These are phyloP conservation scores for Macroglossus sobrinus DNA, from an alignment of 2,113 vertebrate genomes.

Conservation along the genomic window DNA sequence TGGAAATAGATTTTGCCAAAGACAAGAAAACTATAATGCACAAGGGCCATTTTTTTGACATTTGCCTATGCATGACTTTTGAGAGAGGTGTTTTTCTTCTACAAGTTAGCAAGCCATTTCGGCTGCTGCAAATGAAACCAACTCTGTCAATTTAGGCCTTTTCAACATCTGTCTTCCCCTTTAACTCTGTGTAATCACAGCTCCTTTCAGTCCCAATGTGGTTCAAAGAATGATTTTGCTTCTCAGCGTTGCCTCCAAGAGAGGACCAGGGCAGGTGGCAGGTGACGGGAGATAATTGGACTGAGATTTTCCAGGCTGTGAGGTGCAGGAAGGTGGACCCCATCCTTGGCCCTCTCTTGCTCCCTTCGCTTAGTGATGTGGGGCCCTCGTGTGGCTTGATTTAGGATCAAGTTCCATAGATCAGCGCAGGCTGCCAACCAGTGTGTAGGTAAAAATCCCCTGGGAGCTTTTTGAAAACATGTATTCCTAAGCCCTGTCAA, in stretches of 20 bases:
- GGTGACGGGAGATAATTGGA: neutral
- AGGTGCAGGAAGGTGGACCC: rapidly evolving
- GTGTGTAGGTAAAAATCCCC: neutral
- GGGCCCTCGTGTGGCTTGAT: neutral
- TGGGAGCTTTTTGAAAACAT: neutral
- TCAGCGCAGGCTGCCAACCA: neutral
- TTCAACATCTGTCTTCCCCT: neutral
- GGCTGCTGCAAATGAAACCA: neutral
- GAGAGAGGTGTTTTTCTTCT: neutral
- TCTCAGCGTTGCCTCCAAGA: neutral
- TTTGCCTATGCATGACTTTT: neutral
- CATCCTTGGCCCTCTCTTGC: neutral
- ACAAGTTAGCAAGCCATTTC: neutral
- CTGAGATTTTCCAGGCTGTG: neutral
- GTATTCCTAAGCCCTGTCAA: neutral
- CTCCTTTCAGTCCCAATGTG: neutral
- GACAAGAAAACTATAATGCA: neutral
- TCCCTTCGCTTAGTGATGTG: neutral
- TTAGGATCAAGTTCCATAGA: neutral
- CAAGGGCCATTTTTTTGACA: neutral
- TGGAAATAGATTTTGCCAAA: neutral
- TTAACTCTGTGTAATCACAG: neutral
- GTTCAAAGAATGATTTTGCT: neutral
- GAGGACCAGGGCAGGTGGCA: neutral
- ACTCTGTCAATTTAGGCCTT: neutral